A percentile compares a stretch with the other conserved stretches of the same genome.
Conservation (phyloP, 2,113 vertebrate genomes). For the Pituophis catenifer region DNA sequence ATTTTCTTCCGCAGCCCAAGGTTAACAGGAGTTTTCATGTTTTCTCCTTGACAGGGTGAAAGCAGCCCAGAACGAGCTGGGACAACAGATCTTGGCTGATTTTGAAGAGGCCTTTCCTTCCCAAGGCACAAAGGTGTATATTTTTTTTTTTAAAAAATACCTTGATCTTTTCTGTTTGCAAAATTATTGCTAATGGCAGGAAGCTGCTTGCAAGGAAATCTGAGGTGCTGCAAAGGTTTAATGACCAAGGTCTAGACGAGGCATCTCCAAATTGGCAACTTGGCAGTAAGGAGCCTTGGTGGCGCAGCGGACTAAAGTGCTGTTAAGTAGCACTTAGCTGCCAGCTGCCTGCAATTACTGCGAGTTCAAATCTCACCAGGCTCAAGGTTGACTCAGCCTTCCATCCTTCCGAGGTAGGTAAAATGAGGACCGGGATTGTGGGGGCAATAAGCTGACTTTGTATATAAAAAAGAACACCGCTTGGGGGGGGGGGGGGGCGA, state of each 20-base stretch:
- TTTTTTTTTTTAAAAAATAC: neutral
- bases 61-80: constrained; percentile 91
- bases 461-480: too few species aligned
- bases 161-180: neutral
- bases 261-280: neutral
- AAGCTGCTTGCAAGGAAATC: neutral
- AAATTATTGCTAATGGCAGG: neutral
- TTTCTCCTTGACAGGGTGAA: constrained; percentile 81
- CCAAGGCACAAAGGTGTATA: constrained; percentile 90
- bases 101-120: constrained; percentile 96
- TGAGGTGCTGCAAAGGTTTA: neutral
- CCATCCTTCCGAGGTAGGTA: too few species aligned
- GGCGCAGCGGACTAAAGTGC: too few species aligned
- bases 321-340: too few species aligned
- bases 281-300: too few species aligned
- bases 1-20: neutral
- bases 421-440: too few species aligned
- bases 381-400: too few species aligned
- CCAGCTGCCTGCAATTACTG: too few species aligned
- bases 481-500: too few species aligned
- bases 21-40: neutral
- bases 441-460: too few species aligned
- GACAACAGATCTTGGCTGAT: constrained; percentile 95
- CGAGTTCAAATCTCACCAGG: too few species aligned
- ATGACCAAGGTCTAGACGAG: too few species aligned